These are phyloP conservation scores for Megalops cyprinoides DNA, from an alignment of 2,797 vertebrate species.

Conservation along the genomic window DNA sequence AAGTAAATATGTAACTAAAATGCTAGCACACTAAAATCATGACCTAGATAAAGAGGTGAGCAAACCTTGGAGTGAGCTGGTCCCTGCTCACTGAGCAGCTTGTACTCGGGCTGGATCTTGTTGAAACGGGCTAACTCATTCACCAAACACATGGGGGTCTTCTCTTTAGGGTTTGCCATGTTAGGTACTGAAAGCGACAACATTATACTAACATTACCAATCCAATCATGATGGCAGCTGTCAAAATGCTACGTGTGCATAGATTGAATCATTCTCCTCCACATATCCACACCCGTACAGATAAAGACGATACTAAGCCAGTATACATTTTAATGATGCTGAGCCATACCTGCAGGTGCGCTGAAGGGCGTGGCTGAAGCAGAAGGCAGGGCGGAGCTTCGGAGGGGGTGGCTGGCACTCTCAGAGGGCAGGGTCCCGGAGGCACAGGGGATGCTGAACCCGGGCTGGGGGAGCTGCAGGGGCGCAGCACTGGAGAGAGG, in stretches of 20 bases:
- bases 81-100: constrained; percentile 92
- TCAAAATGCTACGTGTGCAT: too few species aligned
- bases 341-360: constrained; percentile 83
- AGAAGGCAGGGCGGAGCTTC: constrained; percentile 90
- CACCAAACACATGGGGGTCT: constrained; percentile 98
- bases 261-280: too few species aligned
- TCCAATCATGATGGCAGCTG: too few species aligned
- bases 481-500: constrained; percentile 78
- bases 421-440: constrained; percentile 88
- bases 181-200: constrained; percentile 80
- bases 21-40: too few species aligned
- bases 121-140: constrained; percentile 99
- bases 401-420: constrained; percentile 91
- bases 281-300: too few species aligned
- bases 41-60: background rate
- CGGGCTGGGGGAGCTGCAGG: constrained; percentile 78
- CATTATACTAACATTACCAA: too few species aligned
- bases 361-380: constrained; percentile 88
- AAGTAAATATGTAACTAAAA: background rate
- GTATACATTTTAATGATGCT: background rate
- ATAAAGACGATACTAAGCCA: too few species aligned
- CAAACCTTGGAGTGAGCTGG: constrained; percentile 92
- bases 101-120: constrained; percentile 94
- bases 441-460: constrained; percentile 90
- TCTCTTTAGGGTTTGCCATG: constrained; percentile 99